A percentile compares a stretch with the other conserved stretches of the same genome.
Evolutionary conservation across 2,888 invertebrate genomes (phyloP).

Genomic region (Dicroscelio sp.): DNA sequence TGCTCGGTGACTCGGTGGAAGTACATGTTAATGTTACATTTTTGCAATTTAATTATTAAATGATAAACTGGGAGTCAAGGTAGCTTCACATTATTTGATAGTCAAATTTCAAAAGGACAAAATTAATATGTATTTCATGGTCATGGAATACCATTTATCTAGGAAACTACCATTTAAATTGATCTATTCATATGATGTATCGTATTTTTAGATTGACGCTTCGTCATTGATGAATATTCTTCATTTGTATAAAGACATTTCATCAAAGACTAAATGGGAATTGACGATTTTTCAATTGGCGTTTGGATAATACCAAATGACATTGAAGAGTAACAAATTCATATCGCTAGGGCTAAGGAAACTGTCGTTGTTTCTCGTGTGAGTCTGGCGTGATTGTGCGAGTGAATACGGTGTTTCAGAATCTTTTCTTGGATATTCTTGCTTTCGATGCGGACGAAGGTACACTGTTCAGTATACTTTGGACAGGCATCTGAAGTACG

Average conservation of each 20-base stretch:
- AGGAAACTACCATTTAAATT: no score
- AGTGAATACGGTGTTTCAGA: constrained; percentile 88
- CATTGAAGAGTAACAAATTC: background rate
- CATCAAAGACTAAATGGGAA: background rate
- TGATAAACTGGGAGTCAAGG: constrained; percentile 2
- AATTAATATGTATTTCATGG: no score
- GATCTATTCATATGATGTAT: no score
- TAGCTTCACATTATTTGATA: no score
- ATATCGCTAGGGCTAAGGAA: background rate
- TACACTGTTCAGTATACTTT: constrained; percentile 86
- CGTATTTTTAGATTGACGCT: no score
- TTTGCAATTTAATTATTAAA: constrained; percentile 17
- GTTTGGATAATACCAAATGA: no score
- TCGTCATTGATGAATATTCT: no score
- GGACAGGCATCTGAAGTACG: constrained; percentile 90
- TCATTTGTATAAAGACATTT: no score
- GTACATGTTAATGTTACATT: constrained; percentile 16
- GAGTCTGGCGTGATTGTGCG: constrained; percentile 83
- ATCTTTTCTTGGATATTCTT: constrained; percentile 86
- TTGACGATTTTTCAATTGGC: background rate
- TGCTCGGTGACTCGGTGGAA: constrained; percentile 17
- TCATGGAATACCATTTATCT: no score
- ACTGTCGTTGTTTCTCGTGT: constrained; percentile 43
- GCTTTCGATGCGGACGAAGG: constrained; percentile 87
- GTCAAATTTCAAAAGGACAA: background rate